A percentile compares a stretch with the other conserved stretches of the same genome.
Conservation (phyloP, 2,113 vertebrate species). For the Festucalex cinctus region DNA sequence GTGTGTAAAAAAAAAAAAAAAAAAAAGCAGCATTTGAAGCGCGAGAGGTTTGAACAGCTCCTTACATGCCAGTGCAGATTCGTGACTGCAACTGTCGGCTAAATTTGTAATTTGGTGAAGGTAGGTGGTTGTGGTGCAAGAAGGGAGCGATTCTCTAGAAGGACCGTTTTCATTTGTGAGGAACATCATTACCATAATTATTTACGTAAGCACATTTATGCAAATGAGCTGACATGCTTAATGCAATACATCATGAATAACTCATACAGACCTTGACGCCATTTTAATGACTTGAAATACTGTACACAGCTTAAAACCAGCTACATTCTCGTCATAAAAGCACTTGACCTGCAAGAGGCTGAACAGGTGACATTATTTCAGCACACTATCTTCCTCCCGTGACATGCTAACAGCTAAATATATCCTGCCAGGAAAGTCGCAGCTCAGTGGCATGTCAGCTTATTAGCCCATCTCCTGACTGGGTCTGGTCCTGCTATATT, state of each 20-base stretch:
- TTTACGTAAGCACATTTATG: neutral
- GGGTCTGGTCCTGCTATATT: constrained; percentile 13
- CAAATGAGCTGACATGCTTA: neutral
- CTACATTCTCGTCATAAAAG: neutral
- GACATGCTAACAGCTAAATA: constrained; percentile 44
- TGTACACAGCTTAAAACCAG: neutral
- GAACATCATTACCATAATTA: constrained; percentile 2
- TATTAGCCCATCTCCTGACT: constrained; percentile 44
- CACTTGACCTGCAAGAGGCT: neutral
- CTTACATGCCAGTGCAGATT: neutral
- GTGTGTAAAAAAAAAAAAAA: no score
- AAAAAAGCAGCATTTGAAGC: neutral
- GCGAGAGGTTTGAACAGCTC: neutral
- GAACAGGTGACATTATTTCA: constrained; percentile 12
- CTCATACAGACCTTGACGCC: neutral
- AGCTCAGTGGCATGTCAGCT: constrained; percentile 39
- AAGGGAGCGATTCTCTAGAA: neutral
- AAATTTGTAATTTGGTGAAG: constrained; percentile 3
- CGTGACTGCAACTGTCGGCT: constrained; percentile 10
- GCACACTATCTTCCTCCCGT: constrained; percentile 7
- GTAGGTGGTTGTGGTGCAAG: neutral
- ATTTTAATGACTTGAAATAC: neutral
- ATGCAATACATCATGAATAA: neutral
- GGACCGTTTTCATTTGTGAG: neutral
- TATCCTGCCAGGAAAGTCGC: constrained; percentile 36